Base-by-base conservation (phyloP, 1,140 invertebrate species). In the Eurytemora carolleeae region DNA sequence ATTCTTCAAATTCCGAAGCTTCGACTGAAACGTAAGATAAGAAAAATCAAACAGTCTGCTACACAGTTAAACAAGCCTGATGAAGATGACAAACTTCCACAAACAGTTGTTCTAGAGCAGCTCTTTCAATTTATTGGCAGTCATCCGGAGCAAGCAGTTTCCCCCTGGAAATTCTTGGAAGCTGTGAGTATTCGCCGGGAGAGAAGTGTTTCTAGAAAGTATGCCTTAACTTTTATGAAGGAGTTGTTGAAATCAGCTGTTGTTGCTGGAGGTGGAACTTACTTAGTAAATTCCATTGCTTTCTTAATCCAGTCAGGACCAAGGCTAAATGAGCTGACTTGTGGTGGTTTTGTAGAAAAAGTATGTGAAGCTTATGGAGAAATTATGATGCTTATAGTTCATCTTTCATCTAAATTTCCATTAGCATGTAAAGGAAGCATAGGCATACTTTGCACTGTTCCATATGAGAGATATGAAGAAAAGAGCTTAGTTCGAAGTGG, bases 391-490 rank as follows among this genome's bases (percentile, higher is more conserved):
- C 69, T 67, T n/a, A 68, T 73, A 20, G 72, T 73, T 19, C 70
- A 72, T 58, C 59, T 72, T 26, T 70, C 69, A 3, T 68, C 71
- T 3, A 64, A 67, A 57, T 70, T 70, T 64, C 71, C 71, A 0
- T 69, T 72, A 26, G 69, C 71, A 20, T 71, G 71, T 58, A 70
- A 67, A 63, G 72, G 71, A 63, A 72, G 69, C 64, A 72, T 74
- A 19, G 71, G 69, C 0, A 66, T 72, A n/a, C 66, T 74, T 20
- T 72, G 71, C 67, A 70, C 70, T 21, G 67, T 73, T 44, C 72
- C 72, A 18, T 74, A 73, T 58, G 71, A 71, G 19, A 71, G 71
- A 58, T 69, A 69, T 63, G 72, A 74, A 63, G 72, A 74, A 65
- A 70, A 69, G 53, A 73, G 71, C 61, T 63, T 74, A 52, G 71